Conservation (phyloP, 2,888 invertebrate genomes). For the Tholera decimalis region DNA sequence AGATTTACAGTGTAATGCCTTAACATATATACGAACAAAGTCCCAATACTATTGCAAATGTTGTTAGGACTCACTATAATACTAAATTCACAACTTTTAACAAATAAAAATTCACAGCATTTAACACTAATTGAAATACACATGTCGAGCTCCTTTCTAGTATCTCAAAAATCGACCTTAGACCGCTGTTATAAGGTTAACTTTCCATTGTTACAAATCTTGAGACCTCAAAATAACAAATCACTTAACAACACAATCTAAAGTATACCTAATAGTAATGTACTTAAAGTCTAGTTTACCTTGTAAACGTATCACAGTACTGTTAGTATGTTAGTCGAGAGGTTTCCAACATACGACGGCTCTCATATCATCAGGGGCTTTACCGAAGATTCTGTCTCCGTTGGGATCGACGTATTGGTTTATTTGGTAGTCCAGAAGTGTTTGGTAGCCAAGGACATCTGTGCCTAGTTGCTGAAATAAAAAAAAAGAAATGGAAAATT, state of each 20-base stretch:
- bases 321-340: constrained; percentile 77
- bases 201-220: not conserved
- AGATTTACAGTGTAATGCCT: not conserved
- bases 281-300: constrained; percentile 5
- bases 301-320: constrained; percentile 38
- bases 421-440: constrained; percentile 95
- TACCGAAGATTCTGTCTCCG: constrained; percentile 94
- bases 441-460: constrained; percentile 95
- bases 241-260: constrained; percentile 2
- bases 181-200: not conserved
- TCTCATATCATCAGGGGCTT: constrained; percentile 94
- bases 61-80: not conserved
- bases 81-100: constrained; percentile 1
- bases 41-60: not conserved
- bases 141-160: not conserved
- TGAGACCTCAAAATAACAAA: constrained; percentile 1
- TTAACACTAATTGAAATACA: constrained; percentile 3
- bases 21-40: not conserved
- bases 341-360: constrained; percentile 96
- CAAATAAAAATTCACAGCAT: not conserved
- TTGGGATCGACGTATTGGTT: constrained; percentile 94
- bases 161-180: constrained; percentile 6
- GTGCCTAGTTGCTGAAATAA: constrained; percentile 94
- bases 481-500: constrained; percentile 12
- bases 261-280: constrained; percentile 21